These are phyloP conservation scores for Hippocampus zosterae DNA, from an alignment of 2,113 vertebrate genomes.

Conservation along the genomic window DNA sequence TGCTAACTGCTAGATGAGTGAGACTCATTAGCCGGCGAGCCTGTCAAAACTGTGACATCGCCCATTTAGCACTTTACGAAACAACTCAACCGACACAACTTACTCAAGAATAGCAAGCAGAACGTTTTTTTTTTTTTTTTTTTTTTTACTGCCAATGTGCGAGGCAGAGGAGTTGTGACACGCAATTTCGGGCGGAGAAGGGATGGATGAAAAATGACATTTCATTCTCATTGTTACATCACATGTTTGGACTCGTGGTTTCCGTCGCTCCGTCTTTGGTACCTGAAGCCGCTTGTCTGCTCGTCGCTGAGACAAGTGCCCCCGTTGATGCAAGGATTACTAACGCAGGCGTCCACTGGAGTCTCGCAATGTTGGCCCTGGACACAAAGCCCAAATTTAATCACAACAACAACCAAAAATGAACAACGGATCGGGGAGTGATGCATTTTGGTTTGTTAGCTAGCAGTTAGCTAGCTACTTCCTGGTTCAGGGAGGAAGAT, in stretches of 20 bases:
- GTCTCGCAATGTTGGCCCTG: conserved; percentile 88
- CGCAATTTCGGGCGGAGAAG: no score
- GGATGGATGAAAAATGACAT: no score
- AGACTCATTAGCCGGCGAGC: not conserved
- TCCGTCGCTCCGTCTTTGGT: not conserved
- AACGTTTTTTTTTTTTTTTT: no score
- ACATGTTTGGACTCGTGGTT: no score
- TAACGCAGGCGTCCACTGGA: conserved; percentile 78
- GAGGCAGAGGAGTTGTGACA: no score
- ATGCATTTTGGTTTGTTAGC: no score
- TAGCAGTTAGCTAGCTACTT: no score
- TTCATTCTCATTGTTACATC: no score
- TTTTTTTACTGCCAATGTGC: no score
- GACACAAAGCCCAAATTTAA: not conserved
- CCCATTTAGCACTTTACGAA: not conserved
- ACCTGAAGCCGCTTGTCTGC: conserved; percentile 77
- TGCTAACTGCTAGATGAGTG: not conserved
- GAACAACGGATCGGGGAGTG: no score
- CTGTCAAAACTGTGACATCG: not conserved
- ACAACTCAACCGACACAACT: not conserved
- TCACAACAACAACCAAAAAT: no score
- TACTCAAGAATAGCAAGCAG: not conserved
- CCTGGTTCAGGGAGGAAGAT: no score
- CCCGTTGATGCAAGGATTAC: conserved; percentile 82
- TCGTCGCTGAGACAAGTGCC: conserved; percentile 79